These are phyloP conservation scores for Hesperia comma DNA, from an alignment of 2,888 invertebrate species.

Conservation along the genomic window DNA sequence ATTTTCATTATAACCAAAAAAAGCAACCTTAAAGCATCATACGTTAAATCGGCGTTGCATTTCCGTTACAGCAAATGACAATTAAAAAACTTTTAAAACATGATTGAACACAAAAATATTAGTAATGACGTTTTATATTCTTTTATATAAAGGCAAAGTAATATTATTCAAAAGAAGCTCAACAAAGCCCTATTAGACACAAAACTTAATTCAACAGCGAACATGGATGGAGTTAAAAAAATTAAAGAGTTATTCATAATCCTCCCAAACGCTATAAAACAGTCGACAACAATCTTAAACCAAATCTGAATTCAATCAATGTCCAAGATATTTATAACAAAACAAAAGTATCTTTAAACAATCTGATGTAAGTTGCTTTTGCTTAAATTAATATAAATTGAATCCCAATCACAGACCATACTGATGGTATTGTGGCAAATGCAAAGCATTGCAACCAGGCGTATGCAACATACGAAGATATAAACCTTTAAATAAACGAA, in stretches of 20 bases:
- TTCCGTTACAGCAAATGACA: constrained; percentile 27
- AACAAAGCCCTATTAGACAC: constrained; percentile 62
- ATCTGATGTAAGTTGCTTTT: constrained; percentile 33
- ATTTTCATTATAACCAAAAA: constrained; percentile 12
- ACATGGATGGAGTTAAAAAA: constrained; percentile 37
- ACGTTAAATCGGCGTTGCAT: constrained; percentile 10
- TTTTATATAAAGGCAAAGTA: constrained; percentile 28
- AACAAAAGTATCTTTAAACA: constrained; percentile 17
- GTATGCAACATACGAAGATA: constrained; percentile 60
- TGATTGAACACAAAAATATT: constrained; percentile 16
- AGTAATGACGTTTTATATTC: constrained; percentile 20
- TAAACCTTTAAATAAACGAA: constrained; percentile 47
- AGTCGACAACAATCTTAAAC: constrained; percentile 11
- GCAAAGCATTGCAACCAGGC: constrained; percentile 82
- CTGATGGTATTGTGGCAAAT: constrained; percentile 69
- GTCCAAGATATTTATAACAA: neutral
- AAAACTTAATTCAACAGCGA: constrained; percentile 45
- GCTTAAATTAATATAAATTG: constrained; percentile 40
- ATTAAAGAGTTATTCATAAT: constrained; percentile 39
- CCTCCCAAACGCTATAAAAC: constrained; percentile 26
- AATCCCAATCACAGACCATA: constrained; percentile 55
- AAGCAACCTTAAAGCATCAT: constrained; percentile 24
- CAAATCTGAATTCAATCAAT: constrained; percentile 1
- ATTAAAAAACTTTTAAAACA: constrained; percentile 7
- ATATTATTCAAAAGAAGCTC: constrained; percentile 44